phyloP scores from a whole-genome alignment of 2,888 invertebrate genomes.

The Octodonta nipae region DNA sequence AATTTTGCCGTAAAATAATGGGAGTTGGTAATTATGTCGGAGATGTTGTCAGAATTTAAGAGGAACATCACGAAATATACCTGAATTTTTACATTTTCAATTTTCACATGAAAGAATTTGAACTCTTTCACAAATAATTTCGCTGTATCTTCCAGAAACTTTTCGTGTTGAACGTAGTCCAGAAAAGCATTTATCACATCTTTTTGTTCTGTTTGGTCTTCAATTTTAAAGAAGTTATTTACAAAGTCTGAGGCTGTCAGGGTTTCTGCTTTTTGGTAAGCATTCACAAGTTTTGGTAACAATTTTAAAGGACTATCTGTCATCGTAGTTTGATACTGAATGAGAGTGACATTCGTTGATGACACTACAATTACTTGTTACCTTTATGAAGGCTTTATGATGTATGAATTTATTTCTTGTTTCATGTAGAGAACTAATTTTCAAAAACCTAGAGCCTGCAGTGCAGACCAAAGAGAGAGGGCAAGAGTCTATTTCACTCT shows the following conservation, averaged over 20 bases:
- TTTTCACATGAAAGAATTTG: constrained; percentile 15
- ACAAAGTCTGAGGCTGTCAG: constrained; percentile 21
- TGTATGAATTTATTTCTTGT: too few species aligned
- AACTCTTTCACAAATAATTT: constrained; percentile 15
- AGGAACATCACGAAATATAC: constrained; percentile 24
- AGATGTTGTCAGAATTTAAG: constrained; percentile 19
- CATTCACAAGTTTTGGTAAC: constrained; percentile 17
- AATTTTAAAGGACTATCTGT: constrained; percentile 13
- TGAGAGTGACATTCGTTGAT: too few species aligned
- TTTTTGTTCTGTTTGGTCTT: constrained; percentile 8
- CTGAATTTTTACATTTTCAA: constrained; percentile 16
- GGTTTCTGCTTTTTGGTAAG: constrained; percentile 12
- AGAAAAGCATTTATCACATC: constrained; percentile 13
- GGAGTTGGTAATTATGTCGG: constrained; percentile 17
- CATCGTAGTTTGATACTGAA: too few species aligned
- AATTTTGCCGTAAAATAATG: constrained; percentile 21
- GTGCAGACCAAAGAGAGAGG: too few species aligned
- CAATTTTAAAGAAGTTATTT: constrained; percentile 9
- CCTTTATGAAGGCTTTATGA: too few species aligned
- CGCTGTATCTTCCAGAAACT: constrained; percentile 18
- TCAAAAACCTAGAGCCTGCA: too few species aligned
- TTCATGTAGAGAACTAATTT: too few species aligned
- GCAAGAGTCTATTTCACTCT: too few species aligned
- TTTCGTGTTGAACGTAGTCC: constrained; percentile 20
- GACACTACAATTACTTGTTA: too few species aligned